phyloP scores from a whole-genome alignment of 1,140 invertebrate species.

The Lasioglossum baleicum region DNA sequence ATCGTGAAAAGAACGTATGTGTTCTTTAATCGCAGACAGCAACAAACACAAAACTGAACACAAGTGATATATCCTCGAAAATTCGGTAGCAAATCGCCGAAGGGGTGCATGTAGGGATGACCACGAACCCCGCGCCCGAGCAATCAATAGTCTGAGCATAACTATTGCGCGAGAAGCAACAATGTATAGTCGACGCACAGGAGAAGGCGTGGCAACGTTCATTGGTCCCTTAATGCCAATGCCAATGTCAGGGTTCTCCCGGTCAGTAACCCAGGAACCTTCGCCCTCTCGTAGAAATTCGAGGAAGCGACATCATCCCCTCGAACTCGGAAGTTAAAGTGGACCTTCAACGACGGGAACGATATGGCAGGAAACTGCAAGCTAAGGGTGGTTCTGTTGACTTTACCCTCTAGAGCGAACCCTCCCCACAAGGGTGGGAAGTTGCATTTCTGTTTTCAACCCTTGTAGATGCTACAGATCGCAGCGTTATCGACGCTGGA shows the following conservation, averaged over 20 bases:
- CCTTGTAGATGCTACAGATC: conserved; percentile 32
- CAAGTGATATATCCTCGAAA: too few species aligned
- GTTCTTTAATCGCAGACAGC: background rate
- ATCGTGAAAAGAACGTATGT: background rate
- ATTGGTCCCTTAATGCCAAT: conserved; percentile 71
- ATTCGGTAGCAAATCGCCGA: background rate
- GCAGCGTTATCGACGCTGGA: conserved; percentile 43
- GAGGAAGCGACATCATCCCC: conserved; percentile 7
- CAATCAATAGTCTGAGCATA: conserved; percentile 45
- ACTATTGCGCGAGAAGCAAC: conserved; percentile 47
- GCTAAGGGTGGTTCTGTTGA: background rate
- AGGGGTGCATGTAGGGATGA: background rate
- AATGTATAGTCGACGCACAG: conserved; percentile 54
- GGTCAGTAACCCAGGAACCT: conserved; percentile 58
- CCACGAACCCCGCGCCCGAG: conserved; percentile 5
- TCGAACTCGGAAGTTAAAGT: fast-evolving
- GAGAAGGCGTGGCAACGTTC: conserved; percentile 70
- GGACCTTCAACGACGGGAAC: background rate
- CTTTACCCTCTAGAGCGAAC: background rate
- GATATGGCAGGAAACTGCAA: background rate
- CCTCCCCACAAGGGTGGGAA: conserved; percentile 16
- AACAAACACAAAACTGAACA: background rate
- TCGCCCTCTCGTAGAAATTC: background rate
- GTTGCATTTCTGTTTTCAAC: background rate
- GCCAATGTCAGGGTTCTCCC: conserved; percentile 75